Conservation (phyloP, 2,888 invertebrate species). For the Cremastobaeus sp. region DNA sequence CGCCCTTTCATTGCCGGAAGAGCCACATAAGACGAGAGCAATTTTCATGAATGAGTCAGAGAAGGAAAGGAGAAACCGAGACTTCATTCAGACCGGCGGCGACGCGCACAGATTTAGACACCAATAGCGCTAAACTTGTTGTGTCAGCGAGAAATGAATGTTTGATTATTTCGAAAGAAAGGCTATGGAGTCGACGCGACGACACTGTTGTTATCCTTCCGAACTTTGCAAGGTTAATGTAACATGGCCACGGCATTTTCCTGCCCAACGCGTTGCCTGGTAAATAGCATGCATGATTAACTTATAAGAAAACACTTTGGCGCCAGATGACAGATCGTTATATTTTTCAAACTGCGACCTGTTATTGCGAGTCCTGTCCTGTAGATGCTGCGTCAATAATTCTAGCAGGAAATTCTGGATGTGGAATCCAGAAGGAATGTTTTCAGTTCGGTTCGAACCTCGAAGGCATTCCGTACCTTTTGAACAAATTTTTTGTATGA, state of each 20-base stretch:
- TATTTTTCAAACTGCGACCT: no score
- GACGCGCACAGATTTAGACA: constrained; percentile 64
- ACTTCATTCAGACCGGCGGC: constrained; percentile 69
- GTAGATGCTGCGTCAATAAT: no score
- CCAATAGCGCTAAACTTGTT: constrained; percentile 69
- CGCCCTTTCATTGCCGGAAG: constrained; percentile 63
- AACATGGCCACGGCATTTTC: constrained; percentile 20
- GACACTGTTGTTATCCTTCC: constrained; percentile 3
- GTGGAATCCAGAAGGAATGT: no score
- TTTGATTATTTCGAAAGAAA: constrained; percentile 40
- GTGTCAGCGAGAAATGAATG: constrained; percentile 60
- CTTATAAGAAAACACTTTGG: constrained; percentile 5
- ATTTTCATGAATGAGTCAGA: constrained; percentile 51
- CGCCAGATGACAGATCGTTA: no score
- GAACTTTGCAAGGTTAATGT: constrained; percentile 25
- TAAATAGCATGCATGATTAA: constrained; percentile 14
- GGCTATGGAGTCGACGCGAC: constrained; percentile 11
- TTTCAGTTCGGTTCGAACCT: no score
- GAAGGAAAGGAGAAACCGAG: constrained; percentile 57
- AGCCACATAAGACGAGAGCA: constrained; percentile 34
- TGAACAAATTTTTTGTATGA: no score
- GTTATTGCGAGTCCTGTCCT: no score
- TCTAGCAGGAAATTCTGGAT: no score
- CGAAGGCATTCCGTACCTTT: no score
- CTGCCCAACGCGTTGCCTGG: neutral